phyloP scores from a whole-genome alignment of 2,888 invertebrate species.

The Orchestes rusci region DNA sequence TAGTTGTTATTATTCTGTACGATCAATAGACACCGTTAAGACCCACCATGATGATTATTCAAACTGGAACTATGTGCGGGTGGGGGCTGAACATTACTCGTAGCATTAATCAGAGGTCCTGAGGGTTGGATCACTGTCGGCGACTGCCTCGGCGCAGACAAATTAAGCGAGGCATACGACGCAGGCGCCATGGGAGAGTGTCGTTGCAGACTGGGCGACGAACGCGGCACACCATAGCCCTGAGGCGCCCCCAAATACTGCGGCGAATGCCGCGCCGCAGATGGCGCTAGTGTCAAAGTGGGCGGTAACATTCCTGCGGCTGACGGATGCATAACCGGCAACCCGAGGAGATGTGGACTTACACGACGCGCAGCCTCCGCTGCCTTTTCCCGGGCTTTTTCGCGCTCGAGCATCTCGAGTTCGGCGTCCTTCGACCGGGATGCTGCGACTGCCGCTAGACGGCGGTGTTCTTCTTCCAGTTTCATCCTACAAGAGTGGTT shows the following conservation, averaged over 20 bases:
- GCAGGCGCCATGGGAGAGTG: constrained; percentile 19
- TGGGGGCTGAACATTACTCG: constrained; percentile 14
- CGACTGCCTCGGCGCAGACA: constrained; percentile 19
- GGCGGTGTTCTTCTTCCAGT: constrained; percentile 62
- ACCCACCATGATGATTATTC: constrained; percentile 5
- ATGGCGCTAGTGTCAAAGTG: constrained; percentile 32
- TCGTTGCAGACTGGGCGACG: constrained; percentile 22
- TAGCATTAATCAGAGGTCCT: constrained; percentile 19
- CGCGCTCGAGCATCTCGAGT: constrained; percentile 47
- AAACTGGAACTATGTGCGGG: constrained; percentile 25
- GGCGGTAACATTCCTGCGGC: constrained; percentile 39
- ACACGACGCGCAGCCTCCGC: constrained; percentile 17
- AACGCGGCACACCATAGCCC: constrained; percentile 6
- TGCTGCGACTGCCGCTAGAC: constrained; percentile 39
- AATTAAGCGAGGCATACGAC: constrained; percentile 16
- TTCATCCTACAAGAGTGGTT: constrained; percentile 50
- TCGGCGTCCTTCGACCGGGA: constrained; percentile 47
- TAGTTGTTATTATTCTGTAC: no score
- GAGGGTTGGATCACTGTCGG: constrained; percentile 23
- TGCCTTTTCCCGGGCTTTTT: constrained; percentile 46
- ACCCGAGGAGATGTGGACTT: constrained; percentile 39
- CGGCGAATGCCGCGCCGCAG: constrained; percentile 40
- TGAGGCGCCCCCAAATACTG: constrained; percentile 24
- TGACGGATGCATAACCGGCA: constrained; percentile 36
- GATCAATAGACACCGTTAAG: no score